Evolutionary conservation across 2,797 vertebrate genomes (phyloP), one percentile per base, ranked within the genome.

Genomic region (Acropternis orthonyx): DNA sequence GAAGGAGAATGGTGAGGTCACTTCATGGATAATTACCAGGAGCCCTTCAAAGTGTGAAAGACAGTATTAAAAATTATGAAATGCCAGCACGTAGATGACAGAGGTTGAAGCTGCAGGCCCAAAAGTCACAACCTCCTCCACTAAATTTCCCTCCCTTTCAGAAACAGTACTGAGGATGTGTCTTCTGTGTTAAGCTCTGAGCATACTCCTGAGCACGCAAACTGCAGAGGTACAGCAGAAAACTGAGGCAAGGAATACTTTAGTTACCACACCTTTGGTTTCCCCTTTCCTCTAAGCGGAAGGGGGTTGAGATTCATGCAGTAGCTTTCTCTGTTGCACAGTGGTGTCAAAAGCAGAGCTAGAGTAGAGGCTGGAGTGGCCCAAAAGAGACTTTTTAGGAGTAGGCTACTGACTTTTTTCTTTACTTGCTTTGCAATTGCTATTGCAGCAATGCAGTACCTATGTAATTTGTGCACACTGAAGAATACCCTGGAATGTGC

Each of bases 401-500:
- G 28, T 2, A 86, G 37, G 39, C 10, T 83, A 27, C 59, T 23
- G n/a, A 62, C 32, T 48, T n/a, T 36, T 74, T 65, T n/a, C 37
- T 58, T 86, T 46, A 16, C 44, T 91, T 65, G 58, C 41, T 46
- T 87, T 87, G n/a, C n/a, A n/a, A n/a, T n/a, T n/a, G n/a, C 21
- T 49, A 26, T 16, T 49, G 49, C 39, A 86, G 41, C 58, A 71
- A 61, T 41, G 32, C 18, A 22, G 39, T 19, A 44, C 37, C 54
- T 41, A 32, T 0, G 0, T 54, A 41, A 59, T 19, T 12, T 21
- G 8, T 55, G 58, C 55, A 16, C 22, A 34, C 20, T 43, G 68
- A 63, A 51, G 65, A 74, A 68, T 7, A 46, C 5, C 5, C 62
- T 36, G 0, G 54, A 65, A 62, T 43, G 32, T 0, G 0, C 16